A percentile compares a stretch with the other conserved stretches of the same genome.
phyloP scores from a whole-genome alignment of 2,888 invertebrate genomes.

The Ophonus ardosiacus region DNA sequence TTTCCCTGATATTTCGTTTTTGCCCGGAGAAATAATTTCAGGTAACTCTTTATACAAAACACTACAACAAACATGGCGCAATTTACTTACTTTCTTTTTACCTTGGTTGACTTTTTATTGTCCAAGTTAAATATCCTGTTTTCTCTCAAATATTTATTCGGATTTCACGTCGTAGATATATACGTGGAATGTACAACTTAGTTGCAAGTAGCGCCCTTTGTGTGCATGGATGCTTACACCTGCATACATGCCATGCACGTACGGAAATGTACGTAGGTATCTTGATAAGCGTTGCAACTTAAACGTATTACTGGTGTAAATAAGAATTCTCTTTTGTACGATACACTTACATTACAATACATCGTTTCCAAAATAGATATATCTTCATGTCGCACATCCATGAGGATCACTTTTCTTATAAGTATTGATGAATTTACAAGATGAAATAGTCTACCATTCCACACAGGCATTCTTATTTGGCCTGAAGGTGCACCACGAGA shows the following conservation, averaged over 20 bases:
- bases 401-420: no score
- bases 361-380: neutral
- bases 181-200: slow-evolving; percentile 35
- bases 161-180: slow-evolving; percentile 16
- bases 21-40: slow-evolving; percentile 50
- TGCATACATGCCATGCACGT: slow-evolving; percentile 19
- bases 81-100: slow-evolving; percentile 57
- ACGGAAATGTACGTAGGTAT: slow-evolving; percentile 40
- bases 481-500: no score
- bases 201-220: slow-evolving; percentile 28
- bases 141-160: slow-evolving; percentile 38
- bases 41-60: slow-evolving; percentile 47
- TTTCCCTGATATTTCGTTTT: slow-evolving; percentile 49
- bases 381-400: neutral
- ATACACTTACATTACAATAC: neutral
- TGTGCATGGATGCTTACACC: neutral
- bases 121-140: slow-evolving; percentile 34
- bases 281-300: slow-evolving; percentile 47
- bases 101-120: slow-evolving; percentile 3
- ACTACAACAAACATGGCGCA: slow-evolving; percentile 34
- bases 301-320: slow-evolving; percentile 41
- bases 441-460: no score
- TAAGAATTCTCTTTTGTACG: slow-evolving; percentile 22
- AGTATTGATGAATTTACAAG: no score
- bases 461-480: no score